Evolutionary conservation across 2,113 vertebrate species (phyloP), one percentile per base, ranked within the genome.

Genomic region (Pterocles gutturalis): DNA sequence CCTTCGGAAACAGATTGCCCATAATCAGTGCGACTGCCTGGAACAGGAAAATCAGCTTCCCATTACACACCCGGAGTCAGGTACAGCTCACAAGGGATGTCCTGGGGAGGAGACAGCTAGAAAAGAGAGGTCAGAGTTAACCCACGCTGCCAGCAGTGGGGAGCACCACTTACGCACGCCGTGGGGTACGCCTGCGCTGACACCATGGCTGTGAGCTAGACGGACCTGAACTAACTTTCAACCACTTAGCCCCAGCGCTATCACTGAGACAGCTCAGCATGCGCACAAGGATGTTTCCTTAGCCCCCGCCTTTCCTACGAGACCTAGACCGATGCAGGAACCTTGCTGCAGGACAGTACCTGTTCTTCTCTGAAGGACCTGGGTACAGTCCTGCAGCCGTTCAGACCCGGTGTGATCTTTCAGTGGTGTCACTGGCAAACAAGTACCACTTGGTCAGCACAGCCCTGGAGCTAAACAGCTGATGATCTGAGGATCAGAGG

Each of bases 181-280:
- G 7, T 13, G 24, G 1, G 1, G 41, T 13, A 61, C 41, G 45
- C 34, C 72, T 46, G 31, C 0, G 0, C 43, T 69, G 43, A 46
- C 45, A 31, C 7, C 77, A 6, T 1, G 2, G 25, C 81, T 70
- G n/a, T 0, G 0, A 1, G 4, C 16, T 38, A 29, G 49, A 70
- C 1, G 1, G 22, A 41, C 46, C 55, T 21, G 24, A 57, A 66
- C 16, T 29, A 70, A 51, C 11, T 53, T 54, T 26, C 45, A 75
- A 19, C 5, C 16, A 8, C 34, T 38, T 31, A 71, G 53, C n/a
- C 20, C 20, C 1, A 0, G 70, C 0, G 1, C 41, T 61, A 17
- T 34, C 3, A 1, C 31, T 33, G 20, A 67, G 29, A 33, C 54
- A 76, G 25, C 38, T 41, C 51, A 48, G 20, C 21, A 8, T 2